Percentiles rank a stretch among this genome's conserved stretches.
phyloP scores from a whole-genome alignment of 2,888 invertebrate genomes.

The Loripinus fragilis region DNA sequence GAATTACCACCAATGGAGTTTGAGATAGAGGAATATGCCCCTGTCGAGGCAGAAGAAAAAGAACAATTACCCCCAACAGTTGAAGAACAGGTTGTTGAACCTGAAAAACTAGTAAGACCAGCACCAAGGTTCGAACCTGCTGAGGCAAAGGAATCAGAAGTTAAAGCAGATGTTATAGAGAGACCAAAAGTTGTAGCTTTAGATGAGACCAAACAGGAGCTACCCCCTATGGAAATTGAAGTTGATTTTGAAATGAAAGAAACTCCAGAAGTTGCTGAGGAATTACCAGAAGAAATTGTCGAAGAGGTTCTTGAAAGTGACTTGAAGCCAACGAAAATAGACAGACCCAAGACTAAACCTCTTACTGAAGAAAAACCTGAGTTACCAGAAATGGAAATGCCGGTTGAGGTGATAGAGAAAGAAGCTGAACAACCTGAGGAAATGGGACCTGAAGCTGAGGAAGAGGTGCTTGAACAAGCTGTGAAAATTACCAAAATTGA shows the following conservation, averaged over 20 bases:
- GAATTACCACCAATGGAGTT: constrained; percentile 41
- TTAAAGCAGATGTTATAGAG: constrained; percentile 28
- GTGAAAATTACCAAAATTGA: constrained; percentile 70
- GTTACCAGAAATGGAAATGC: constrained; percentile 63
- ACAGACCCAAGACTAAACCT: constrained; percentile 70
- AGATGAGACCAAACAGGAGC: constrained; percentile 49
- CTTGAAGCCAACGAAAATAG: constrained; percentile 68
- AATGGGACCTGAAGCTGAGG: constrained; percentile 47
- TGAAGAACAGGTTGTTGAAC: constrained; percentile 24
- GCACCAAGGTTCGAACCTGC: constrained; percentile 10
- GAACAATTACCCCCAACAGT: background rate
- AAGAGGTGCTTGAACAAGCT: constrained; percentile 66
- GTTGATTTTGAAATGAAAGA: constrained; percentile 21
- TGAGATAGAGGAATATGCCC: constrained; percentile 19
- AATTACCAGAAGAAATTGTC: constrained; percentile 87
- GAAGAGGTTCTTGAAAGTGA: constrained; percentile 64
- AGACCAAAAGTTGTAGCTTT: constrained; percentile 54
- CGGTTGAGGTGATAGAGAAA: constrained; percentile 52
- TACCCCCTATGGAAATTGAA: constrained; percentile 56
- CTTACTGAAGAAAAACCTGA: constrained; percentile 65
- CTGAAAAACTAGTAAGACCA: constrained; percentile 20
- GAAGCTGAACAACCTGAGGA: constrained; percentile 40
- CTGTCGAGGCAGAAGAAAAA: constrained; percentile 15
- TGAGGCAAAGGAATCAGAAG: constrained; percentile 22
- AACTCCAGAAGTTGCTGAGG: constrained; percentile 35